phyloP scores from a whole-genome alignment of 2,113 vertebrate genomes.

The Cyanoramphus novaezelandiae region DNA sequence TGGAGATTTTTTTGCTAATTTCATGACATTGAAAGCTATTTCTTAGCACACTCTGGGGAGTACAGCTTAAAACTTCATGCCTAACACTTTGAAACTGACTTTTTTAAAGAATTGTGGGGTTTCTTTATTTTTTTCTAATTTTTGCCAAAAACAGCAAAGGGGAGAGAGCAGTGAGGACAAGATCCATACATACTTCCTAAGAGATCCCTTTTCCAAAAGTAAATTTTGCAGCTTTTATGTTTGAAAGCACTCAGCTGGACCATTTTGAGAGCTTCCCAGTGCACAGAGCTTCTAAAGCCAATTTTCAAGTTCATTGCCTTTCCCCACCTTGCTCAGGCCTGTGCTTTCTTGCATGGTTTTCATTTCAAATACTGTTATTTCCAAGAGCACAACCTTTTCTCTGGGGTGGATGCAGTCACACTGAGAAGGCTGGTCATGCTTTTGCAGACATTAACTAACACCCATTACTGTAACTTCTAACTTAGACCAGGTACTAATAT shows the following conservation, averaged over 20 bases:
- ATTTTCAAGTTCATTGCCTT: background rate
- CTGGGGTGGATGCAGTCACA: background rate
- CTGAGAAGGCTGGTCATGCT: background rate
- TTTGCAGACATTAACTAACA: background rate
- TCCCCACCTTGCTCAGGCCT: background rate
- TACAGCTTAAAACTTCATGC: background rate
- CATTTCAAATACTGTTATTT: background rate
- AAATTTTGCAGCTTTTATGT: background rate
- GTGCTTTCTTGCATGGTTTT: background rate
- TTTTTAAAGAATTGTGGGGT: background rate
- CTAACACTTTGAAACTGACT: background rate
- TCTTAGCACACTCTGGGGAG: background rate
- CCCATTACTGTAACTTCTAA: background rate
- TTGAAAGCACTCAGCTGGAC: background rate
- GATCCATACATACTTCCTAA: background rate
- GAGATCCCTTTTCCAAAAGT: background rate
- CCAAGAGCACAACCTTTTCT: background rate
- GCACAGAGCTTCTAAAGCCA: background rate
- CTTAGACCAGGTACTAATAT: background rate
- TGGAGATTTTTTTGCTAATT: background rate
- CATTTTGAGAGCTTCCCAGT: background rate
- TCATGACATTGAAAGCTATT: background rate
- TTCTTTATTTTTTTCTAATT: background rate
- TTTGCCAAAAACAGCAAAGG: background rate
- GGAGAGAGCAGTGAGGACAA: background rate